phyloP scores from a whole-genome alignment of 2,888 invertebrate genomes.

The Thalpophila matura region DNA sequence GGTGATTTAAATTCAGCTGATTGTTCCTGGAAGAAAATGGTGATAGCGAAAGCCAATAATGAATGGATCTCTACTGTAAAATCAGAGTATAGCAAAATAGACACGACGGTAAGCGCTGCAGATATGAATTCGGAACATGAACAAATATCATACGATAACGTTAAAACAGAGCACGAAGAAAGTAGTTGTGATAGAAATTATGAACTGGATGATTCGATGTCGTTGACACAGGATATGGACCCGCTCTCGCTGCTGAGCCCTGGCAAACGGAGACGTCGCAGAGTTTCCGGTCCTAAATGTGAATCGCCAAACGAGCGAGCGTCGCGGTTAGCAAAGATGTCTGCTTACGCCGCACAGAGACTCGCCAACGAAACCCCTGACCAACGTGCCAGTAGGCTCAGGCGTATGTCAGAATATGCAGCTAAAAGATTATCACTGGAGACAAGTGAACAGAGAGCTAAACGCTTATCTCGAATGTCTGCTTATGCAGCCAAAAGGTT shows the following conservation, averaged over 20 bases:
- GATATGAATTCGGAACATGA: slow-evolving; percentile 62
- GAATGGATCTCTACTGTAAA: slow-evolving; percentile 82
- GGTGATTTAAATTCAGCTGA: slow-evolving; percentile 82
- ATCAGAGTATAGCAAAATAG: slow-evolving; percentile 66
- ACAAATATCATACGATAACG: slow-evolving; percentile 55
- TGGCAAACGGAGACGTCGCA: slow-evolving; percentile 65
- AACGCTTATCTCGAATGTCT: slow-evolving; percentile 84
- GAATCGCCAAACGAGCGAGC: slow-evolving; percentile 82
- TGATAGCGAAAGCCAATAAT: slow-evolving; percentile 83
- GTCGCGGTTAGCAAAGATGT: slow-evolving; percentile 83
- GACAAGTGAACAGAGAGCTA: slow-evolving; percentile 81
- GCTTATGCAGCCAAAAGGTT: slow-evolving; percentile 85
- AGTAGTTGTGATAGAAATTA: slow-evolving; percentile 43
- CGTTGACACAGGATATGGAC: slow-evolving; percentile 68
- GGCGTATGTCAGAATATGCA: slow-evolving; percentile 87
- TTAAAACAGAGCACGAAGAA: slow-evolving; percentile 72
- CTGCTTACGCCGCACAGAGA: slow-evolving; percentile 85
- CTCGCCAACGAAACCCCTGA: slow-evolving; percentile 84
- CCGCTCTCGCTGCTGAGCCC: slow-evolving; percentile 65
- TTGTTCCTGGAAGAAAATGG: slow-evolving; percentile 87
- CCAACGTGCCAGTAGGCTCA: slow-evolving; percentile 79
- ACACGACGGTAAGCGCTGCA: slow-evolving; percentile 61
- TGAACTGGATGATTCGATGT: slow-evolving; percentile 56
- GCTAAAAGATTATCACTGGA: slow-evolving; percentile 82
- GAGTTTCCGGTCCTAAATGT: slow-evolving; percentile 66